phyloP scores from a whole-genome alignment of 2,888 invertebrate species.

The Lamellibrachia columna region DNA sequence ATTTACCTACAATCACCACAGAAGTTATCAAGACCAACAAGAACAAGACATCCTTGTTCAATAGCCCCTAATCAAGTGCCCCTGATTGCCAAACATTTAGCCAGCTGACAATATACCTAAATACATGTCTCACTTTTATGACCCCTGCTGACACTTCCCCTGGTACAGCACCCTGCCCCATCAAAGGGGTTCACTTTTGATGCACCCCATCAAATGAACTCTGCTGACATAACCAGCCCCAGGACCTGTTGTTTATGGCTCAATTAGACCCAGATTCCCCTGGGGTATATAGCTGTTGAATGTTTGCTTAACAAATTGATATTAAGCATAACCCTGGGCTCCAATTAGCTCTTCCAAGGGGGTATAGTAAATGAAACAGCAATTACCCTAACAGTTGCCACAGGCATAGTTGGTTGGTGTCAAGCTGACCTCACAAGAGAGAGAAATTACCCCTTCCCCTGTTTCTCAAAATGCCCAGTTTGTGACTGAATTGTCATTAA shows the following conservation, averaged over 20 bases:
- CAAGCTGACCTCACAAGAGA: neutral
- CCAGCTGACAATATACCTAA: neutral
- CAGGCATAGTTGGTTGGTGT: neutral
- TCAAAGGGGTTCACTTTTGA: neutral
- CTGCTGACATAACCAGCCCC: neutral
- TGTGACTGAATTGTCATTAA: neutral
- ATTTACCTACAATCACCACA: neutral
- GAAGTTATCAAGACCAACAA: neutral
- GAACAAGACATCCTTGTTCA: neutral
- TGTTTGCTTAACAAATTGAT: slow-evolving; percentile 16
- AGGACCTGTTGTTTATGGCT: neutral
- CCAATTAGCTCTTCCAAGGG: neutral
- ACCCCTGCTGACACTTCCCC: neutral
- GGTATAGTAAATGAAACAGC: neutral
- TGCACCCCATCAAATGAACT: neutral
- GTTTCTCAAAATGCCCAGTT: neutral
- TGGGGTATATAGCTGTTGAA: neutral
- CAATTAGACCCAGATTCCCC: neutral
- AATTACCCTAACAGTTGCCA: slow-evolving; percentile 16
- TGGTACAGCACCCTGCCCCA: neutral
- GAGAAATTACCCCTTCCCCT: neutral
- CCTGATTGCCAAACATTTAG: neutral
- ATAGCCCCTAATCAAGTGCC: neutral
- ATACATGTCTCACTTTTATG: neutral
- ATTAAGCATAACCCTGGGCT: slow-evolving; percentile 16